A percentile compares a stretch with the other conserved stretches of the same genome.
Conservation (phyloP, 2,888 invertebrate genomes). For the Dasypolia templi region DNA sequence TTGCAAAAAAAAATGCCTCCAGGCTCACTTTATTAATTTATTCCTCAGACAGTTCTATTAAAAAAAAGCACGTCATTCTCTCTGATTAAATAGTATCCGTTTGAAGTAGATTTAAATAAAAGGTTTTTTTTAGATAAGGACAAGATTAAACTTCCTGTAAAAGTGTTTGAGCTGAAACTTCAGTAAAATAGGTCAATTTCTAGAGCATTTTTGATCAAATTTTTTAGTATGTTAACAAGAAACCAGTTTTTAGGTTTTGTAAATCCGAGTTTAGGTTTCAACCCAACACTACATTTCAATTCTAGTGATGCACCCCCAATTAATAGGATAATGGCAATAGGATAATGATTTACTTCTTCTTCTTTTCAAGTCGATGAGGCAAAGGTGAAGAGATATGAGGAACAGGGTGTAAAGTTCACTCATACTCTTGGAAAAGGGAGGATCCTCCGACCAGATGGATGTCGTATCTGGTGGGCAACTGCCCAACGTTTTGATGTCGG, state of each 20-base stretch:
- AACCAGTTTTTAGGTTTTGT: too few species aligned
- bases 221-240: background rate
- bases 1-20: background rate
- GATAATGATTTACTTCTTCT: too few species aligned
- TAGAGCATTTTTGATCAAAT: background rate
- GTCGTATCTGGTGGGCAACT: too few species aligned
- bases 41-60: constrained; percentile 8
- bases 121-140: constrained; percentile 17
- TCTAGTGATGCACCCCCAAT: background rate
- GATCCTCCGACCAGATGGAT: too few species aligned
- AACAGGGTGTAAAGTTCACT: too few species aligned
- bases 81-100: constrained; percentile 18
- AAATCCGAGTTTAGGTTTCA: too few species aligned
- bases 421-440: too few species aligned
- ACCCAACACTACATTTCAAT: background rate
- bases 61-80: constrained; percentile 16
- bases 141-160: constrained; percentile 30
- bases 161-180: constrained; percentile 1
- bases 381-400: too few species aligned
- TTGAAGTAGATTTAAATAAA: constrained; percentile 37
- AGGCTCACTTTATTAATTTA: constrained; percentile 13
- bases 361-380: too few species aligned
- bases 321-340: background rate
- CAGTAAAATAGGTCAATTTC: background rate
- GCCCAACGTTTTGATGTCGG: too few species aligned